phyloP scores from a whole-genome alignment of 2,113 vertebrate genomes.

The Oenanthe melanoleuca region DNA sequence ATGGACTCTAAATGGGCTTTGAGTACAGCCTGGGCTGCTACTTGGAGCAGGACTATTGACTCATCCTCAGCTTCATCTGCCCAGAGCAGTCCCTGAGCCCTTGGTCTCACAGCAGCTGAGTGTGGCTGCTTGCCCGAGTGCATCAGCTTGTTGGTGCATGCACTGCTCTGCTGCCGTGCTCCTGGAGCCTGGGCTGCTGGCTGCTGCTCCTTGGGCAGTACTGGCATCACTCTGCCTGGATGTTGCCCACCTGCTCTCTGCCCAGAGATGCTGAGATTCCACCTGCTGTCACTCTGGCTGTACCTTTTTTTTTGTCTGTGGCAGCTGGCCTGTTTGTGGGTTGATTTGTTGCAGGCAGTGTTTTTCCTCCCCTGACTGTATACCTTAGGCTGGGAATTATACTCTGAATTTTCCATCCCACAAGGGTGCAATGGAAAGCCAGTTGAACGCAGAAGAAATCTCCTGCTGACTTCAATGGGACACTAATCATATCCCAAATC shows the following conservation, averaged over 20 bases:
- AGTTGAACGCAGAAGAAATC: background rate
- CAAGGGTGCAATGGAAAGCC: background rate
- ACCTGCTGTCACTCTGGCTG: constrained; percentile 1
- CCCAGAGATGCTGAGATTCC: background rate
- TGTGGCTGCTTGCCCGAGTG: background rate
- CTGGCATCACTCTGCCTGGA: background rate
- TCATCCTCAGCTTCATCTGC: background rate
- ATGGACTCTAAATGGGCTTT: background rate
- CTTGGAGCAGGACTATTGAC: background rate
- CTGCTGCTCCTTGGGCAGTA: background rate
- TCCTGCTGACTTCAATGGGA: background rate
- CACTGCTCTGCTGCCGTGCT: background rate
- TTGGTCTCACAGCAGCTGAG: rapidly evolving
- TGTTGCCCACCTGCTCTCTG: constrained; percentile 34
- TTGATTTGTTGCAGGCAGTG: constrained; percentile 16
- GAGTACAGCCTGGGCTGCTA: background rate
- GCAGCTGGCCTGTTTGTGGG: background rate
- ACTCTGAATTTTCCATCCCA: constrained; percentile 9
- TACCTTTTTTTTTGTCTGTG: background rate
- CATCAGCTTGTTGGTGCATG: background rate
- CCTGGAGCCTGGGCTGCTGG: background rate
- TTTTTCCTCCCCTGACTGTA: background rate
- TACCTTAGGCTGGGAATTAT: background rate
- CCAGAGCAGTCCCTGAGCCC: background rate
- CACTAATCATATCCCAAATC: background rate